These are phyloP conservation scores for Galago senegalensis DNA, from an alignment of 2,797 vertebrate species.

Conservation along the genomic window DNA sequence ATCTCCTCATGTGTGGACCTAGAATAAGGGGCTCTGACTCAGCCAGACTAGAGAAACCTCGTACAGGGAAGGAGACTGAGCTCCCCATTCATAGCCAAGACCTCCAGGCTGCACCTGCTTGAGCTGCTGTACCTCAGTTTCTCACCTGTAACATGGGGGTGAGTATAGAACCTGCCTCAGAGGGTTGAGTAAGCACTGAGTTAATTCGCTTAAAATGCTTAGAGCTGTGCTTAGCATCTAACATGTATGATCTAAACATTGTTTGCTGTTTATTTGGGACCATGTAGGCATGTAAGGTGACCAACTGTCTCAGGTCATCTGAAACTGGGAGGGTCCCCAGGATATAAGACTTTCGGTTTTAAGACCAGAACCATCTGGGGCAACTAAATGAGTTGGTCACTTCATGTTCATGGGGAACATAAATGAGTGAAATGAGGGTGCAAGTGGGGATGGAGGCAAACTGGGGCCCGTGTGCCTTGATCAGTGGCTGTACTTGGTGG, in stretches of 20 bases:
- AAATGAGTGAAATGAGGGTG: fast-evolving
- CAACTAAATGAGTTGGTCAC: fast-evolving
- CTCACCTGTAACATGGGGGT: neutral
- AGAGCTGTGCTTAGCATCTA: neutral
- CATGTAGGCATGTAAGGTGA: neutral
- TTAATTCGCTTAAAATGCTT: neutral
- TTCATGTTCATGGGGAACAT: fast-evolving
- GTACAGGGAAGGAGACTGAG: neutral
- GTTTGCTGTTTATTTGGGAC: neutral
- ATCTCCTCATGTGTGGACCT: neutral
- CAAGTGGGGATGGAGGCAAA: fast-evolving
- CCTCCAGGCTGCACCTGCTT: neutral
- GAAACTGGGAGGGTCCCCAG: neutral
- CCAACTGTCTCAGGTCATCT: fast-evolving
- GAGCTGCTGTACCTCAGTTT: neutral
- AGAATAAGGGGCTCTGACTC: neutral
- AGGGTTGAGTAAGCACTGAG: neutral
- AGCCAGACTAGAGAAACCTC: neutral
- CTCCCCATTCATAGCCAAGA: neutral
- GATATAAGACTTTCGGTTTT: neutral
- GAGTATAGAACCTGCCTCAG: neutral
- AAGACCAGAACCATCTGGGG: neutral
- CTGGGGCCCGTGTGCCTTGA: fast-evolving
- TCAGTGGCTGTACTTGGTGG: neutral
- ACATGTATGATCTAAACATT: fast-evolving